Evolutionary conservation across 2,888 invertebrate species (phyloP).

Genomic region (Eulithis testata): DNA sequence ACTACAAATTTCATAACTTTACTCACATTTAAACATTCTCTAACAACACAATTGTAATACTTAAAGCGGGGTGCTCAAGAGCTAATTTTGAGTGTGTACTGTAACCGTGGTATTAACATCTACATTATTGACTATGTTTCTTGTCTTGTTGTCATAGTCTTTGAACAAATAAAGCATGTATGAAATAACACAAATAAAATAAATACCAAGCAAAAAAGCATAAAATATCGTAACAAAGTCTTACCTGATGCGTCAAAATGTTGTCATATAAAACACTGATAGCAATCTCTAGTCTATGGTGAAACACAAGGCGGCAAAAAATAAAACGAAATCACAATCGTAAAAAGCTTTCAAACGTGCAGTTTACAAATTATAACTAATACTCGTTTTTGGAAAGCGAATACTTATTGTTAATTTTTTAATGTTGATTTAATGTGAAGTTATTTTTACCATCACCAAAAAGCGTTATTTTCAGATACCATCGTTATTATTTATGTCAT

Average conservation of each 20-base stretch:
- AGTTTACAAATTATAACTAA: slow-evolving; percentile 40
- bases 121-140: not conserved
- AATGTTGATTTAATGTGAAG: slow-evolving; percentile 5
- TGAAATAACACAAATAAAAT: slow-evolving; percentile 55
- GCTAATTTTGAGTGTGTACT: slow-evolving; percentile 7
- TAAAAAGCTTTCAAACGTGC: slow-evolving; percentile 85
- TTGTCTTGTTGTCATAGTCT: not conserved
- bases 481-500: too few species aligned
- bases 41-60: not conserved
- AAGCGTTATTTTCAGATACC: not conserved
- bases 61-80: slow-evolving; percentile 11
- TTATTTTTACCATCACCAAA: slow-evolving; percentile 17
- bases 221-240: slow-evolving; percentile 54
- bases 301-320: slow-evolving; percentile 56
- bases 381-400: slow-evolving; percentile 33
- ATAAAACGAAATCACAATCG: slow-evolving; percentile 84
- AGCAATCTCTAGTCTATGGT: slow-evolving; percentile 57
- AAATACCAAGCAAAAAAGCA: slow-evolving; percentile 53
- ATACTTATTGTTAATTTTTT: not conserved
- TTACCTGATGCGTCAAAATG: slow-evolving; percentile 68
- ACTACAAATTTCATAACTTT: slow-evolving; percentile 52
- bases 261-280: slow-evolving; percentile 61
- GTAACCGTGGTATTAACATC: slow-evolving; percentile 3
- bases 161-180: slow-evolving; percentile 65
- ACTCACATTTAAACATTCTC: slow-evolving; percentile 26